Evolutionary conservation across 2,888 invertebrate species (phyloP).

Genomic region (Sicus ferrugineus): DNA sequence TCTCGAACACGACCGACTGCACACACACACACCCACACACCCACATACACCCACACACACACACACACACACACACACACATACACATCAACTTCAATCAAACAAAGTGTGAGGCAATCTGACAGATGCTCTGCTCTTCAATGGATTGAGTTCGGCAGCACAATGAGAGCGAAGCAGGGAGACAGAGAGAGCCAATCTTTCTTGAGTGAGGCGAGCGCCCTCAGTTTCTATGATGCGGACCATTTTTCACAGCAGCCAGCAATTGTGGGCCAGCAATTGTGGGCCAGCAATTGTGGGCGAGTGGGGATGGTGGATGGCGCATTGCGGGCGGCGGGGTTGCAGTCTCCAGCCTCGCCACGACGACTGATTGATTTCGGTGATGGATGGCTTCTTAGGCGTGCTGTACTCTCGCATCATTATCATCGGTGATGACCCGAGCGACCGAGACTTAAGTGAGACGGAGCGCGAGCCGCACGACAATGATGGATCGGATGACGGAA

Average conservation of each 20-base stretch:
- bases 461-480: background rate
- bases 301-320: background rate
- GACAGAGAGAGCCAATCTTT: background rate
- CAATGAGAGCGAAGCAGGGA: background rate
- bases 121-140: background rate
- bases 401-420: constrained; percentile 13
- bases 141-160: background rate
- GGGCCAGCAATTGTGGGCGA: background rate
- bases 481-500: background rate
- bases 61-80: constrained; percentile 3
- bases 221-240: constrained; percentile 24
- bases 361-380: constrained; percentile 26
- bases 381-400: constrained; percentile 23
- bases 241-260: constrained; percentile 27
- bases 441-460: background rate
- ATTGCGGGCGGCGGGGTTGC: background rate
- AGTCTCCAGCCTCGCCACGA: constrained; percentile 14
- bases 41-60: background rate
- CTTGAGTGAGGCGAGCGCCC: constrained; percentile 23
- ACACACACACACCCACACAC: background rate
- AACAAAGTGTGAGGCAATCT: constrained; percentile 17
- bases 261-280: background rate
- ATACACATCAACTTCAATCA: constrained; percentile 21
- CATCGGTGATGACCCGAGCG: constrained; percentile 1
- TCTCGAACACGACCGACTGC: background rate